Evolutionary conservation across 2,797 vertebrate genomes (phyloP).

Genomic region (Coranthus polyacanthus): DNA sequence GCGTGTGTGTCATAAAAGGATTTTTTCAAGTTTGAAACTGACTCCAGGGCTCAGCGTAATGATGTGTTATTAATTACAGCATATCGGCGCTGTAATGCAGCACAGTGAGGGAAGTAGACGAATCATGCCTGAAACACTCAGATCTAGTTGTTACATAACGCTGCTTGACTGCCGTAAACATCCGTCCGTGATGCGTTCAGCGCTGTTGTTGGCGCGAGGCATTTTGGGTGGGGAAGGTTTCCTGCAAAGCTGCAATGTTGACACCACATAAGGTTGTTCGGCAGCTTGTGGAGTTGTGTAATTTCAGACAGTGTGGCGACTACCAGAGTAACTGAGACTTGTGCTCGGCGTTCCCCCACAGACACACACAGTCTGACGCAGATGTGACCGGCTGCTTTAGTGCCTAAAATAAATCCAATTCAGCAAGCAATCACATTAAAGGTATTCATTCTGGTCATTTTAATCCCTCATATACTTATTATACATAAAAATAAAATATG

Average conservation of each 20-base stretch:
- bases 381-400: conserved; percentile 2
- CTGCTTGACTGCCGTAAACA: conserved; percentile 32
- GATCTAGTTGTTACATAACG: conserved; percentile 67
- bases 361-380: neutral
- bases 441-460: neutral
- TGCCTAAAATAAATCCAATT: conserved; percentile 1
- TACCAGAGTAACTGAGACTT: conserved; percentile 38
- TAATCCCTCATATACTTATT: neutral
- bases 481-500: neutral
- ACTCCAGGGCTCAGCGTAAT: conserved; percentile 42
- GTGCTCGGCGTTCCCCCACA: neutral
- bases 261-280: conserved; percentile 53
- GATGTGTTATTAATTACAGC: conserved; percentile 57
- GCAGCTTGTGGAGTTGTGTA: conserved; percentile 58
- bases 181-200: conserved; percentile 22
- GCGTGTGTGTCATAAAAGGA: conserved; percentile 34
- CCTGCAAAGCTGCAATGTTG: conserved; percentile 48
- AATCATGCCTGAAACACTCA: conserved; percentile 23
- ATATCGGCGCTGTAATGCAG: conserved; percentile 35
- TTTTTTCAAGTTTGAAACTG: conserved; percentile 52
- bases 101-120: conserved; percentile 25
- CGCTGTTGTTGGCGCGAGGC: conserved; percentile 45
- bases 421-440: neutral
- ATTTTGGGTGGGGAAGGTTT: conserved; percentile 42
- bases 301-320: conserved; percentile 46